phyloP scores from a whole-genome alignment of 1,140 invertebrate species.

The Drosophila azteca region DNA sequence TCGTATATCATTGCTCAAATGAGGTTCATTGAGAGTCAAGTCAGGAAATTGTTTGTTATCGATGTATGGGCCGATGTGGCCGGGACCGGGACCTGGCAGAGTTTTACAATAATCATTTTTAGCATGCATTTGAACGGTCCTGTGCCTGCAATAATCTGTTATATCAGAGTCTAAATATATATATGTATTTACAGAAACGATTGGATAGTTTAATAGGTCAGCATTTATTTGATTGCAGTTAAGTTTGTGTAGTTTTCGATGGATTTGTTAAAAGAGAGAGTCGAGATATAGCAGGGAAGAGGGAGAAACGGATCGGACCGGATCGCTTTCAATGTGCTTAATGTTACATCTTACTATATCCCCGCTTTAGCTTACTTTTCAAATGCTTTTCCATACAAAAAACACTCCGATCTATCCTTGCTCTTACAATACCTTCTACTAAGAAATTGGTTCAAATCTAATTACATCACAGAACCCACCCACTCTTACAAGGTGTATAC shows the following conservation, averaged over 20 bases:
- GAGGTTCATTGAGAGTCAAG: slow-evolving; percentile 26
- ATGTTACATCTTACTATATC: slow-evolving; percentile 19
- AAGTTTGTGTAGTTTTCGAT: slow-evolving; percentile 65
- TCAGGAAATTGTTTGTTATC: slow-evolving; percentile 43
- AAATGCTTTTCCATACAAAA: not conserved
- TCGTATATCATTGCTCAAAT: slow-evolving; percentile 49
- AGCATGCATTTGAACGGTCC: not conserved
- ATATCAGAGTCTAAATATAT: slow-evolving; percentile 43
- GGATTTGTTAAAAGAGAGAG: slow-evolving; percentile 32
- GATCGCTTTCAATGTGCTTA: slow-evolving; percentile 50
- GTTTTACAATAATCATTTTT: slow-evolving; percentile 1
- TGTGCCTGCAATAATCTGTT: slow-evolving; percentile 43
- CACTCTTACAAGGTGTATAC: slow-evolving; percentile 50
- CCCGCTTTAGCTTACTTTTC: slow-evolving; percentile 40
- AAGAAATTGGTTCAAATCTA: no score
- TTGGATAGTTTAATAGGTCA: slow-evolving; percentile 24
- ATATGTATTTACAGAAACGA: slow-evolving; percentile 41
- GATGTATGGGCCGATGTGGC: slow-evolving; percentile 7
- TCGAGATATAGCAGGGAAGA: slow-evolving; percentile 1
- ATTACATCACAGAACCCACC: slow-evolving; percentile 53
- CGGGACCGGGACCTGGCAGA: slow-evolving; percentile 12
- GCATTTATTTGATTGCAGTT: slow-evolving; percentile 37
- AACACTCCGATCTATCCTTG: no score
- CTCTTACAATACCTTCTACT: no score
- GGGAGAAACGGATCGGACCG: not conserved